Conservation (phyloP, 1,140 invertebrate genomes). For the Zaprionus taronus region DNA sequence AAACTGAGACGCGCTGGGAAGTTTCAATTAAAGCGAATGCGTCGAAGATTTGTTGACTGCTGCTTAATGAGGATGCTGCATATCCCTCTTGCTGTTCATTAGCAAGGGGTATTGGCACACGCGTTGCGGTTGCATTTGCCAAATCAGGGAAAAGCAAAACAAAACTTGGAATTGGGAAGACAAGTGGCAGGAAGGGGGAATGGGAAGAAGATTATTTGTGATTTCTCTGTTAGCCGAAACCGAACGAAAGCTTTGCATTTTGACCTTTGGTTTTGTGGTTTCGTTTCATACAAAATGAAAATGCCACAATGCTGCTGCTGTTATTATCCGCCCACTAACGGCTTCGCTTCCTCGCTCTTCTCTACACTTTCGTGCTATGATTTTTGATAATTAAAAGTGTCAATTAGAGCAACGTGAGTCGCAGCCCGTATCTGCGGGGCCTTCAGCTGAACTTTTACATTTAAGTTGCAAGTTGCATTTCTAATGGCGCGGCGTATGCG, state of each 20-base stretch:
- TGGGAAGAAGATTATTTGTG: conserved; percentile 7
- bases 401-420: conserved; percentile 49
- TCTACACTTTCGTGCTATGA: conserved; percentile 13
- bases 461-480: conserved; percentile 28
- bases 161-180: conserved; percentile 11
- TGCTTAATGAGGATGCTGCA: conserved; percentile 2
- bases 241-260: conserved; percentile 29
- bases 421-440: neutral
- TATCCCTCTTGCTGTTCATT: neutral
- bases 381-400: conserved; percentile 67
- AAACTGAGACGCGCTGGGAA: neutral
- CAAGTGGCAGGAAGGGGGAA: too few relatives aligned
- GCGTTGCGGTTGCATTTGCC: conserved; percentile 11
- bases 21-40: neutral
- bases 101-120: neutral
- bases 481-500: conserved; percentile 28
- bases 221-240: neutral
- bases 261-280: conserved; percentile 55
- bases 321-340: neutral
- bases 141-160: neutral
- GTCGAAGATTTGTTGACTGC: neutral
- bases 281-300: conserved; percentile 10
- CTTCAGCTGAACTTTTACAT: conserved; percentile 67
- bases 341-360: neutral
- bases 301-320: conserved; percentile 34